A percentile compares a stretch with the other conserved stretches of the same genome.
Evolutionary conservation across 2,113 vertebrate species (phyloP).

Genomic region (Emydocephalus ijimae): DNA sequence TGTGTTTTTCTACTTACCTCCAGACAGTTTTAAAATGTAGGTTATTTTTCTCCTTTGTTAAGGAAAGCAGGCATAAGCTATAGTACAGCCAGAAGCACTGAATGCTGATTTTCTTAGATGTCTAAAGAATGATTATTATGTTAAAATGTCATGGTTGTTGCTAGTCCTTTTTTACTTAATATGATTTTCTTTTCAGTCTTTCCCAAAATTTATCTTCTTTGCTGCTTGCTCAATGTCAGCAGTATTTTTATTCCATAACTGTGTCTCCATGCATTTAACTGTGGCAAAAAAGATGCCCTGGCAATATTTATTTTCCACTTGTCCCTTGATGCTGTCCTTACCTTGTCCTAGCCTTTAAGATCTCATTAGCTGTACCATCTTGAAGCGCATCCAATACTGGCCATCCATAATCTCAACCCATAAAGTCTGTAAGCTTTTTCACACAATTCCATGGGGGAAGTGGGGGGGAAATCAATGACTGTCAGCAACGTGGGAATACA

Average conservation of each 20-base stretch:
- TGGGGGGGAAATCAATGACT: not conserved
- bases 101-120: not conserved
- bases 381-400: not conserved
- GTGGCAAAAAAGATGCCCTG: not conserved
- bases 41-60: not conserved
- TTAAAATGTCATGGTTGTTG: not conserved
- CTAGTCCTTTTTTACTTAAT: not conserved
- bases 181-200: not conserved
- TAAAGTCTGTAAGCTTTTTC: not conserved
- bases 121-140: not conserved
- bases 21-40: not conserved
- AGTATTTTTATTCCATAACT: not conserved
- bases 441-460: not conserved
- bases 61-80: not conserved
- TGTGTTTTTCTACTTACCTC: not conserved
- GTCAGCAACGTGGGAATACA: not conserved
- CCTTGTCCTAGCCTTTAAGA: not conserved
- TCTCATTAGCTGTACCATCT: not conserved
- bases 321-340: not conserved
- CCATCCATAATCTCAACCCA: not conserved
- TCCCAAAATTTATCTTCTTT: not conserved
- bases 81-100: not conserved
- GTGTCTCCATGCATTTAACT: not conserved
- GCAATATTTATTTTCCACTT: not conserved
- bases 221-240: not conserved